phyloP scores from a whole-genome alignment of 2,113 vertebrate genomes.

The Peromyscus californicus region DNA sequence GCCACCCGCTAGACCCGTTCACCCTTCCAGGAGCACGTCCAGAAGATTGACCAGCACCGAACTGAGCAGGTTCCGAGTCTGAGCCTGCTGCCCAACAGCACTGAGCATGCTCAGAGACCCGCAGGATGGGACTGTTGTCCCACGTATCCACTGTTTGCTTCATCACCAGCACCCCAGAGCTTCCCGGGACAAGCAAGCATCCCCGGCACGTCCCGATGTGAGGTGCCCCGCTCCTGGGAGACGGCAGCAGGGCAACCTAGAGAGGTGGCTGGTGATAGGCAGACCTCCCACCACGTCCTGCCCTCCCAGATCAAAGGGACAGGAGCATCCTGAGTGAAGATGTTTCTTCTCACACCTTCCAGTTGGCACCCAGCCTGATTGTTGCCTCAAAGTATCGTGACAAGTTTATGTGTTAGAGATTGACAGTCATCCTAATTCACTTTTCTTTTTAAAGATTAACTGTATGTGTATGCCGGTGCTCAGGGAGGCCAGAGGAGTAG shows the following conservation, averaged over 20 bases:
- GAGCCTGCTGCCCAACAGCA: background rate
- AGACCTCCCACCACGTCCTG: background rate
- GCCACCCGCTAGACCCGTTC: too few relatives aligned
- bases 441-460: background rate
- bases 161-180: background rate
- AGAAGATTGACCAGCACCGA: background rate
- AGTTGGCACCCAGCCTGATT: too few relatives aligned
- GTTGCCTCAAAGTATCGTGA: background rate
- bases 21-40: background rate
- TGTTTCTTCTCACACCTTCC: background rate
- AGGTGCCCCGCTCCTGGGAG: background rate
- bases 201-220: background rate
- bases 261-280: background rate
- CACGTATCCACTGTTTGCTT: background rate
- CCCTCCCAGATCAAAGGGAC: background rate
- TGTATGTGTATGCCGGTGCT: background rate
- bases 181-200: background rate
- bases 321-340: background rate
- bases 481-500: background rate
- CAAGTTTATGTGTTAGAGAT: background rate
- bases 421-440: background rate
- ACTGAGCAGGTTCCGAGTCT: background rate
- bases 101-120: background rate
- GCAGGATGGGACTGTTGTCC: background rate
- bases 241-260: background rate